Evolutionary conservation across 2,113 vertebrate species (phyloP), one percentile per base, ranked within the genome.

Genomic region (Recurvirostra avosetta): DNA sequence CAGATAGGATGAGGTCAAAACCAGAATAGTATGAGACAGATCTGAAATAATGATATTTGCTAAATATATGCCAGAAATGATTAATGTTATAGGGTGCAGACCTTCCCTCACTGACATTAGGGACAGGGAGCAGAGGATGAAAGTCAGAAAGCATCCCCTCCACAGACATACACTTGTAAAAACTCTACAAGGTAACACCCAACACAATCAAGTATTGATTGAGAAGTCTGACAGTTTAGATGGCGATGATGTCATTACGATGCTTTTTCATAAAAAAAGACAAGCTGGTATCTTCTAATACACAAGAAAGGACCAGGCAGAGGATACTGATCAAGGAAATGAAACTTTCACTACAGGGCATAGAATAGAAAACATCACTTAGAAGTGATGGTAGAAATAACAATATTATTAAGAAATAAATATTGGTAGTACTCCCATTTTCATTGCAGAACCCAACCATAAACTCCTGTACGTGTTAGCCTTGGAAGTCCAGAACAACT

Each of bases 71-170:
- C 58, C 86, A 94, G 80, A 92, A 88, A 84, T 91, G 5, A 96
- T 94, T 95, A 91, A 84, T 92, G 49, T 87, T 94, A 86, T 77
- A 72, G 43, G 92, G 40, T 61, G 52, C 88, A 96, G 88, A 89
- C 12, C 62, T 91, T 89, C 56, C 56, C 78, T 85, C 45, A 32
- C 34, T 82, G 67, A 68, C 40, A 27, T 29, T 41, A 66, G 52
- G 76, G 43, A 56, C 5, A 15, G 61, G 66, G 9, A 92, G 15
- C 26, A 70, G 67, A 82, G n/a, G 45, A 82, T 59, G 49, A 88
- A 95, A 87, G 62, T 8, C 66, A 91, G 84, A 82, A 94, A 74
- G 25, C 38, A 56, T 70, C 15, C 0, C 10, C 55, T 63, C 23
- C 59, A 45, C 38, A 74, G 41, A 38, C 22, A 43, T 23, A 52